Evolutionary conservation across 2,113 vertebrate genomes (phyloP).

Genomic region (Sander vitreus): DNA sequence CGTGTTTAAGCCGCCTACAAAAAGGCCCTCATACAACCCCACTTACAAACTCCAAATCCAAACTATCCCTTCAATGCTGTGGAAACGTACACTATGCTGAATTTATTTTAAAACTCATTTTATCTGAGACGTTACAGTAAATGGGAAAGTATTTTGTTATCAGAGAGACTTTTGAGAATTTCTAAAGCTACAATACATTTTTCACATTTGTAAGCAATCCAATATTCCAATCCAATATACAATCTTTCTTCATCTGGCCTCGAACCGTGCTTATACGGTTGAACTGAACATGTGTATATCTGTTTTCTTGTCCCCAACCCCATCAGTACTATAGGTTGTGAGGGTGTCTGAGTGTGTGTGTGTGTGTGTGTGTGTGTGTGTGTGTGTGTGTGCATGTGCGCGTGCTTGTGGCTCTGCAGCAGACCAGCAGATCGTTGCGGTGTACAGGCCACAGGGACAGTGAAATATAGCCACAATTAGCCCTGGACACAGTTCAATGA

Average conservation of each 20-base stretch:
- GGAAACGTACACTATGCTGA: background rate
- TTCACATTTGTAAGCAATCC: background rate
- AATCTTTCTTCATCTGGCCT: background rate
- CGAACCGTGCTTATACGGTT: background rate
- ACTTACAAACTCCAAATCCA: too few species aligned
- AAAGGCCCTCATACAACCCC: too few species aligned
- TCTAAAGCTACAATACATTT: background rate
- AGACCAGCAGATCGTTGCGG: constrained; percentile 75
- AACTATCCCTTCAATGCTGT: background rate
- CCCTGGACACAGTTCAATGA: constrained; percentile 97
- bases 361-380: background rate
- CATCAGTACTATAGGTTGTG: constrained; percentile 2
- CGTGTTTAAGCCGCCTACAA: too few species aligned
- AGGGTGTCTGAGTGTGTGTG: background rate
- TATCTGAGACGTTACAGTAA: background rate
- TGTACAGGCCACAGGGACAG: constrained; percentile 88
- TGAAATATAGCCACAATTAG: constrained; percentile 99
- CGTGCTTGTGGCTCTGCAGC: constrained; percentile 44
- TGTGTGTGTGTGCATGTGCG: constrained; percentile 31
- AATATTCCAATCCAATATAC: too few species aligned
- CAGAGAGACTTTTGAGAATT: background rate
- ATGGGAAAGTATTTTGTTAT: background rate
- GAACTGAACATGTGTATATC: constrained; percentile 20
- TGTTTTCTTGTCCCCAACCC: constrained; percentile 31
- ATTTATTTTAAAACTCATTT: background rate